phyloP scores from a whole-genome alignment of 2,113 vertebrate genomes.

The Chinchilla lanigera region DNA sequence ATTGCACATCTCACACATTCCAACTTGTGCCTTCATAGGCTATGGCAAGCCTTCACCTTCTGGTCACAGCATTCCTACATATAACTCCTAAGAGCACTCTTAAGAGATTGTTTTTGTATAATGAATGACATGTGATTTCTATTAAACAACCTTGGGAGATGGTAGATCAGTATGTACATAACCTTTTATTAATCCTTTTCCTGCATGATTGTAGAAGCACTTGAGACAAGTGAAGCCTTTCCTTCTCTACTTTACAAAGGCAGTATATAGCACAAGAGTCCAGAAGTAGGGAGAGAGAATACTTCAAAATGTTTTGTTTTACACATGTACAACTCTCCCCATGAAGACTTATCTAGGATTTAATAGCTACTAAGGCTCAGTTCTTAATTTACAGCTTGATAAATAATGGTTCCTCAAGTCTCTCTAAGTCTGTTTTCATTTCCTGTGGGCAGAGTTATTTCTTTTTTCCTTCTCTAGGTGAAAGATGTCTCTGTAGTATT shows the following conservation, averaged over 20 bases:
- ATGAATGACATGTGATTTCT: constrained; percentile 49
- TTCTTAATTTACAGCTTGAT: not conserved
- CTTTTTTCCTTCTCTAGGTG: not conserved
- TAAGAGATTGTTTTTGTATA: not conserved
- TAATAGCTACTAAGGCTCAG: not conserved
- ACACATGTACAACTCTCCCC: not conserved
- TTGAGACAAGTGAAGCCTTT: not conserved
- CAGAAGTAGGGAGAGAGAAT: not conserved
- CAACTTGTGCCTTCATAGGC: not conserved
- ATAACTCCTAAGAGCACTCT: constrained; percentile 13
- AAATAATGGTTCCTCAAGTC: not conserved
- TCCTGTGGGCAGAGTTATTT: not conserved
- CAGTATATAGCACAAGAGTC: not conserved
- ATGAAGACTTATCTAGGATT: not conserved
- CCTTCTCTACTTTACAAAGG: not conserved
- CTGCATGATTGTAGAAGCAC: not conserved
- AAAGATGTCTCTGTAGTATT: not conserved
- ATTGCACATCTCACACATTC: not conserved
- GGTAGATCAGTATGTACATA: not conserved
- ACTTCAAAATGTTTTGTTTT: not conserved
- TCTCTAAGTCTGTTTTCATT: constrained; percentile 8
- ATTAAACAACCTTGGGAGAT: constrained; percentile 26
- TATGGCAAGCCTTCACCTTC: constrained; percentile 25
- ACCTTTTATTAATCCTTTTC: constrained; percentile 37
- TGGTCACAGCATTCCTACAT: not conserved